Percentiles rank a stretch among this genome's conserved stretches.
phyloP scores from a whole-genome alignment of 30 jellyfish, hydroid and myxozoan genomes.

The Haliclystus octoradiatus region DNA sequence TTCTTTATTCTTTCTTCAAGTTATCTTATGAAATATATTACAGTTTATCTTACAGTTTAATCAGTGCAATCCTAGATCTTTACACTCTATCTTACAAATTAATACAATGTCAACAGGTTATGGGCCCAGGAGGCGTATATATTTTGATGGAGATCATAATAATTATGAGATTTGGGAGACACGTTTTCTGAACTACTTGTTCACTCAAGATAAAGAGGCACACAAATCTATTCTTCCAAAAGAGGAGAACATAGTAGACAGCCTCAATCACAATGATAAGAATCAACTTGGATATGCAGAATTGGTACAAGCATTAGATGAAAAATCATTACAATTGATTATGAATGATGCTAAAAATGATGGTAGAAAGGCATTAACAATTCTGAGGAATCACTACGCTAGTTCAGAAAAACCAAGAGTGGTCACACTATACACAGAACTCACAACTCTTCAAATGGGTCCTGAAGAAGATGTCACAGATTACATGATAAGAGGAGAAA shows the following conservation, averaged over 20 bases:
- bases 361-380: constrained; percentile 12
- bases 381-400: constrained; percentile 14
- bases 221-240: constrained; percentile 20
- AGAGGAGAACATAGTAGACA: constrained; percentile 2
- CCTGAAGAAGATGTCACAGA: constrained; percentile 15
- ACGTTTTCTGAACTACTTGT: constrained; percentile 26
- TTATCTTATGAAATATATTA: too few species aligned
- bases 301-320: constrained; percentile 44
- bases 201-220: constrained; percentile 16
- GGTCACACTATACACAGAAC: constrained; percentile 38
- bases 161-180: constrained; percentile 31
- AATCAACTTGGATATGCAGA: constrained; percentile 41
- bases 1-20: too few species aligned
- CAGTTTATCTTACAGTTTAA: too few species aligned
- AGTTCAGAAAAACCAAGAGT: constrained; percentile 39
- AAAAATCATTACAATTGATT: constrained; percentile 18
- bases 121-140: constrained; percentile 43
- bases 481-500: constrained; percentile 13
- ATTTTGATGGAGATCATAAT: constrained; percentile 20
- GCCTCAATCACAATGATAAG: constrained; percentile 11
- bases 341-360: constrained; percentile 43
- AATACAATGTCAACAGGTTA: constrained; percentile 6
- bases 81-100: not conserved
- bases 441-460: constrained; percentile 11
- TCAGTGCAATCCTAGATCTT: not conserved